A percentile compares a stretch with the other conserved stretches of the same genome.
These are phyloP conservation scores for Myrmecophaga tridactyla DNA, from an alignment of 2,113 vertebrate genomes.

Conservation along the genomic window DNA sequence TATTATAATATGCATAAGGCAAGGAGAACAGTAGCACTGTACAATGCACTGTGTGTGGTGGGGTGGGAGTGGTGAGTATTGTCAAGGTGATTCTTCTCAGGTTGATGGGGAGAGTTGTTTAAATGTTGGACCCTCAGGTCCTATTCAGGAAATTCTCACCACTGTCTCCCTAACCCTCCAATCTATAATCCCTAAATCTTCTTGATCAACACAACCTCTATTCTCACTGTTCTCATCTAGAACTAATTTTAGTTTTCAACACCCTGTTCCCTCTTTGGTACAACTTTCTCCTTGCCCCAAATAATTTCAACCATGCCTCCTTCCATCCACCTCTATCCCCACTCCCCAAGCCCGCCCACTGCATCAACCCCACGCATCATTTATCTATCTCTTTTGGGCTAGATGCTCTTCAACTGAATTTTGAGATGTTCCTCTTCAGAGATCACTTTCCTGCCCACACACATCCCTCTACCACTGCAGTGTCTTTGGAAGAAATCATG, in stretches of 20 bases:
- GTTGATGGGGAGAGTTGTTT: background rate
- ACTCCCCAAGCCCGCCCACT: background rate
- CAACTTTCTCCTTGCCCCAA: background rate
- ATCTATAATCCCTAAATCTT: background rate
- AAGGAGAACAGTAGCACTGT: background rate
- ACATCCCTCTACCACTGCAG: background rate
- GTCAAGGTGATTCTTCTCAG: background rate
- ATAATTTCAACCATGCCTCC: background rate
- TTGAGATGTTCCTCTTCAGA: slow-evolving; percentile 25
- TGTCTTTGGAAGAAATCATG: background rate
- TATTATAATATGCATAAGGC: background rate
- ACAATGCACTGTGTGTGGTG: background rate
- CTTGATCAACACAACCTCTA: background rate
- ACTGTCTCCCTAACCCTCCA: background rate
- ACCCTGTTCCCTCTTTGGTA: background rate
- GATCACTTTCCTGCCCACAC: background rate
- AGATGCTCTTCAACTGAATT: slow-evolving; percentile 9
- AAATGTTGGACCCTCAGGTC: background rate
- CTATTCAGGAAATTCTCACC: background rate
- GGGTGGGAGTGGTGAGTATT: background rate
- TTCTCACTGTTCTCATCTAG: slow-evolving; percentile 3
- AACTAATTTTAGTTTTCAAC: background rate
- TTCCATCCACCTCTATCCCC: background rate
- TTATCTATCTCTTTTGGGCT: background rate
- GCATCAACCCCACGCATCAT: background rate